Evolutionary conservation across 2,113 vertebrate genomes (phyloP).

Genomic region (Psephotus haematonotus): DNA sequence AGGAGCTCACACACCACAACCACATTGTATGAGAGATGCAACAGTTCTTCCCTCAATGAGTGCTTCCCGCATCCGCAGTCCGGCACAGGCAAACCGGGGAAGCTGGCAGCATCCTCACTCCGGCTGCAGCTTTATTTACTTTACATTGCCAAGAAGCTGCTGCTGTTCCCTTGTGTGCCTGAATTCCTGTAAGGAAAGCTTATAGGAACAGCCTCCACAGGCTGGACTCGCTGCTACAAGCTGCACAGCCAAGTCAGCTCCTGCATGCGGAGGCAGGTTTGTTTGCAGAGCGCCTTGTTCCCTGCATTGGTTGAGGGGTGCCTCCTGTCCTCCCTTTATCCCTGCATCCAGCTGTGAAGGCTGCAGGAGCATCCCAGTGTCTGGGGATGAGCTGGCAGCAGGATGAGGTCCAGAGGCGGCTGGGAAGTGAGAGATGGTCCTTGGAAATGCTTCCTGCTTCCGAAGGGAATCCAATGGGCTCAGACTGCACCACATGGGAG

Average conservation of each 20-base stretch:
- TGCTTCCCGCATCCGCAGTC: background rate
- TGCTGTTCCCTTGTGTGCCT: background rate
- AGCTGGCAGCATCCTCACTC: background rate
- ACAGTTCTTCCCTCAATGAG: rapidly evolving
- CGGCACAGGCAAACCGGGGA: rapidly evolving
- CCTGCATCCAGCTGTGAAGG: background rate
- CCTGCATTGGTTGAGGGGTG: background rate
- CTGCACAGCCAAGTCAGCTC: rapidly evolving
- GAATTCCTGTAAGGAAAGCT: background rate
- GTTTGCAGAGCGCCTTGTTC: background rate
- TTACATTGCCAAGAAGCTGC: background rate
- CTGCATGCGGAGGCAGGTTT: background rate
- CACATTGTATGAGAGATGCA: rapidly evolving
- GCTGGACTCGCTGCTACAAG: background rate
- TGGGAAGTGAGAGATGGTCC: background rate
- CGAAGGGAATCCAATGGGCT: background rate
- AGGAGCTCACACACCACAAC: background rate
- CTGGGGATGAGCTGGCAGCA: background rate
- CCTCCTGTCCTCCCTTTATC: background rate
- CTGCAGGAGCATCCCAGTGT: background rate
- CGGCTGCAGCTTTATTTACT: background rate
- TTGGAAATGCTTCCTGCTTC: background rate
- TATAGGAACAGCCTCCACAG: background rate
- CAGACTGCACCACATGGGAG: rapidly evolving
- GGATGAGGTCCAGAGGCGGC: background rate